Conservation (phyloP, 2,888 invertebrate species). For the Masnerella sp. region DNA sequence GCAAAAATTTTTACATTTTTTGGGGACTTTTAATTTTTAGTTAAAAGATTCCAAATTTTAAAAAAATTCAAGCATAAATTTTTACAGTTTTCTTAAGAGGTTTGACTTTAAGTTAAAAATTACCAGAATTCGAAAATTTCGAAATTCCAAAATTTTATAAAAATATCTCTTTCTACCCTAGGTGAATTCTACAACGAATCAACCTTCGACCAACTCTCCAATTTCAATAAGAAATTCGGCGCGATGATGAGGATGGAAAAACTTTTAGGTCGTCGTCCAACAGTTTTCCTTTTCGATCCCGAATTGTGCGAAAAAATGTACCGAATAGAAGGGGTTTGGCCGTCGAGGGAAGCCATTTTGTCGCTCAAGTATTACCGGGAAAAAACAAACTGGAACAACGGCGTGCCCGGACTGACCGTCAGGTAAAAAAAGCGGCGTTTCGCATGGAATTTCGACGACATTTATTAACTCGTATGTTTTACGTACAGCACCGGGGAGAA, state of each 20-base stretch:
- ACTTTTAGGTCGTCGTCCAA: constrained; percentile 64
- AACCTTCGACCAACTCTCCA: constrained; percentile 57
- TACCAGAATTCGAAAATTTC: neutral
- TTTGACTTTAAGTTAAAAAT: too few species aligned
- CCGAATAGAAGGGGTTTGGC: constrained; percentile 78
- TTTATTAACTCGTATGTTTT: neutral
- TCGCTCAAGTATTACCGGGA: constrained; percentile 75
- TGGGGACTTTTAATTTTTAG: too few species aligned
- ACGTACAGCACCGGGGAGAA: constrained; percentile 87
- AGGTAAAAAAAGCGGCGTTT: constrained; percentile 62
- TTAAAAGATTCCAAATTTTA: too few species aligned
- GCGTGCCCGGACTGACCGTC: constrained; percentile 65
- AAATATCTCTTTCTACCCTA: constrained; percentile 44
- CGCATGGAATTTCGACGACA: neutral
- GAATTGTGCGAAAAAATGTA: constrained; percentile 73
- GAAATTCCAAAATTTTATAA: too few species aligned
- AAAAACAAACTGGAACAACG: constrained; percentile 73
- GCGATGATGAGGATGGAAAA: constrained; percentile 77
- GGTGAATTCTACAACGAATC: constrained; percentile 65
- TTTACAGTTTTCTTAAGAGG: too few species aligned
- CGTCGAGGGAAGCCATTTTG: constrained; percentile 74
- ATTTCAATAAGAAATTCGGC: constrained; percentile 73
- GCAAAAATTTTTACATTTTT: too few species aligned
- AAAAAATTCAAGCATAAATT: too few species aligned
- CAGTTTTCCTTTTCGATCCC: constrained; percentile 67